Base-by-base conservation (phyloP, 2,797 vertebrate species). In the Anomalospiza imberbis region DNA sequence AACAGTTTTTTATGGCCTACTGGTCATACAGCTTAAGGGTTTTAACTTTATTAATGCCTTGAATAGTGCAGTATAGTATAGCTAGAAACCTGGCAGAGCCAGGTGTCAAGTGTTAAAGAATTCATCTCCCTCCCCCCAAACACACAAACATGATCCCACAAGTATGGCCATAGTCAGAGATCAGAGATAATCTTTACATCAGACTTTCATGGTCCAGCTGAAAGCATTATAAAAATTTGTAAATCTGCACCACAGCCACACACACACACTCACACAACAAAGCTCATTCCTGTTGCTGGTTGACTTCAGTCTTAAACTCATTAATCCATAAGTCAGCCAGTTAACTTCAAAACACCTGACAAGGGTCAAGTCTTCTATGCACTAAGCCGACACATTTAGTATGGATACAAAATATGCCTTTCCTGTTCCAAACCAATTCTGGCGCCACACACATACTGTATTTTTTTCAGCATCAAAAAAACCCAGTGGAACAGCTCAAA, bases 361-460 rank as follows among this genome's bases (percentile, higher is more conserved):
- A 95, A 96, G 83, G 76, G 92, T 97, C 95, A 97, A 97, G 87
- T 95, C 89, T 94, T 95, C 93, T 74, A 85, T 95, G 78, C 71
- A 74, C 65, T 97, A 96, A 97, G 93, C 91, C n/a, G 42, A 88
- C 60, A 95, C 88, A 34, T 96, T 97, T 96, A 93, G 77, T 70
- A 87, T 19, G 87, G 91, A 98, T 96, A 97, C 84, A 85, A 96
- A 89, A 97, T 87, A 84, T 73, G 73, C 61, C 91, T 96, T 97
- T 97, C 95, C 94, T 95, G 85, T 97, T 97, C 91, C 82, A 94
- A 97, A 83, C 88, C 93, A 94, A 36, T 89, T 88, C 92, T 91
- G 78, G 84, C 7, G 21, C 88, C 95, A 97, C 96, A 96, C 95
- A 97, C 91, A 68, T 48, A 74, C 63, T 74, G 40, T 72, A 66